Evolutionary conservation across 2,113 vertebrate genomes (phyloP).

Genomic region (Bombycilla garrulus): DNA sequence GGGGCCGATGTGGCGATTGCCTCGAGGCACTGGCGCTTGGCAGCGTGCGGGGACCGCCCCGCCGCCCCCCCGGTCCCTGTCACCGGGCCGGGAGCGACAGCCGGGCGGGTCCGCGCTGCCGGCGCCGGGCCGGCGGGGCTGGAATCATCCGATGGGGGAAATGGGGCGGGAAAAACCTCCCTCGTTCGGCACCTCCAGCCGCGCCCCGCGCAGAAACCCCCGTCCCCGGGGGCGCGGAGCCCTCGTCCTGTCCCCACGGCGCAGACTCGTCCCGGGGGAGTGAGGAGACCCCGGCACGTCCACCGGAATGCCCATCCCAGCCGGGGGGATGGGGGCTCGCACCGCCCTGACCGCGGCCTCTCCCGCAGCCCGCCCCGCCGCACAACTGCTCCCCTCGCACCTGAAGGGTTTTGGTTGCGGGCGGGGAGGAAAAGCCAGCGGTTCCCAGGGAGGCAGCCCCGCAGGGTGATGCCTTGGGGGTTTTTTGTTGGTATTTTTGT

Average conservation of each 20-base stretch:
- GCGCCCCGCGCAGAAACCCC: neutral
- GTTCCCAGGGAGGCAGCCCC: neutral
- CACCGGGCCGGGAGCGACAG: neutral
- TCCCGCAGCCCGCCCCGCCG: neutral
- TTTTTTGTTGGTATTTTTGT: neutral
- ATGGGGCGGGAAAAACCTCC: neutral
- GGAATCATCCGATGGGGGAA: neutral
- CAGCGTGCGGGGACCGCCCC: neutral
- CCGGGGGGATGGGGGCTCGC: neutral
- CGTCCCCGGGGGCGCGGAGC: neutral
- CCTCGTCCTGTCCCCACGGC: rapidly evolving
- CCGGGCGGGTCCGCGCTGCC: neutral
- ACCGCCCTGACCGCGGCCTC: neutral
- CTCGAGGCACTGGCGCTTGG: neutral
- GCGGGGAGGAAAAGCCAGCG: neutral
- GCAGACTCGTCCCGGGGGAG: too few species aligned
- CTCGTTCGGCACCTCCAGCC: neutral
- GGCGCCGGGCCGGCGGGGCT: neutral
- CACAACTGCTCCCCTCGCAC: neutral
- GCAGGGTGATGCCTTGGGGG: neutral
- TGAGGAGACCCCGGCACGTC: neutral
- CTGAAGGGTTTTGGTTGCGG: neutral
- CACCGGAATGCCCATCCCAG: neutral
- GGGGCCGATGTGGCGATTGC: neutral
- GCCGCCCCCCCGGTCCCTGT: neutral